phyloP scores from a whole-genome alignment of 1,140 invertebrate species.

The Anoplophora glabripennis region DNA sequence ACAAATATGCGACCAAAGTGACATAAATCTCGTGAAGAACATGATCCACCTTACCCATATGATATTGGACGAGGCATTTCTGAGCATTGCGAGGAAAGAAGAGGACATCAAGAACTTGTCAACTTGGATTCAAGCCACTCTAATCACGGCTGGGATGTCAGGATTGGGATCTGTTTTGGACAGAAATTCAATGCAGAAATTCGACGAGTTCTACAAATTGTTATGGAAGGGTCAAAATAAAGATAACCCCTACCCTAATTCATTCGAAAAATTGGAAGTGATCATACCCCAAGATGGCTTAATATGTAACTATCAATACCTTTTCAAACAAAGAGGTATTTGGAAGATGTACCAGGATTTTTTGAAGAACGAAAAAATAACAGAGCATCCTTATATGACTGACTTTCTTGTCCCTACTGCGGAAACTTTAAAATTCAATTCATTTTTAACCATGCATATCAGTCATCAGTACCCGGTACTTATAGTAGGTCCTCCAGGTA shows the following conservation, averaged over 20 bases:
- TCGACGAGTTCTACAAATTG: slow-evolving; percentile 66
- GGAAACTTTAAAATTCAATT: slow-evolving; percentile 76
- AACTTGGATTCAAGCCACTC: slow-evolving; percentile 72
- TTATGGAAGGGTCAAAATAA: slow-evolving; percentile 58
- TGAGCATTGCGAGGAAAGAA: slow-evolving; percentile 52
- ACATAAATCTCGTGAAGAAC: slow-evolving; percentile 69
- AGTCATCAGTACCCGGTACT: slow-evolving; percentile 67
- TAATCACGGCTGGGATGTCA: slow-evolving; percentile 76
- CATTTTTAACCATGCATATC: slow-evolving; percentile 66
- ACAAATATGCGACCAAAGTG: slow-evolving; percentile 65
- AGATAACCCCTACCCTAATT: slow-evolving; percentile 61
- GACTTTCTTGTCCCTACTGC: slow-evolving; percentile 79
- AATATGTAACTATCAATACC: slow-evolving; percentile 78
- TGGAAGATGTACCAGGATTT: slow-evolving; percentile 75
- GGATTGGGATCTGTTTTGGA: slow-evolving; percentile 75
- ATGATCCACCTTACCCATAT: slow-evolving; percentile 74
- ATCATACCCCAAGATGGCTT: slow-evolving; percentile 70
- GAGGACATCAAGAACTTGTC: slow-evolving; percentile 63
- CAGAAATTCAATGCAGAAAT: slow-evolving; percentile 65
- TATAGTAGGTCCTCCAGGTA: slow-evolving; percentile 83
- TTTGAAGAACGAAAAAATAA: slow-evolving; percentile 57
- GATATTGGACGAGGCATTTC: slow-evolving; percentile 68
- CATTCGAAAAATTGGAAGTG: slow-evolving; percentile 66
- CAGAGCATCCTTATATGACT: slow-evolving; percentile 61
- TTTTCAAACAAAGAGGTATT: slow-evolving; percentile 59